Conservation (phyloP, 2,113 vertebrate species). For the Colossoma macropomum region DNA sequence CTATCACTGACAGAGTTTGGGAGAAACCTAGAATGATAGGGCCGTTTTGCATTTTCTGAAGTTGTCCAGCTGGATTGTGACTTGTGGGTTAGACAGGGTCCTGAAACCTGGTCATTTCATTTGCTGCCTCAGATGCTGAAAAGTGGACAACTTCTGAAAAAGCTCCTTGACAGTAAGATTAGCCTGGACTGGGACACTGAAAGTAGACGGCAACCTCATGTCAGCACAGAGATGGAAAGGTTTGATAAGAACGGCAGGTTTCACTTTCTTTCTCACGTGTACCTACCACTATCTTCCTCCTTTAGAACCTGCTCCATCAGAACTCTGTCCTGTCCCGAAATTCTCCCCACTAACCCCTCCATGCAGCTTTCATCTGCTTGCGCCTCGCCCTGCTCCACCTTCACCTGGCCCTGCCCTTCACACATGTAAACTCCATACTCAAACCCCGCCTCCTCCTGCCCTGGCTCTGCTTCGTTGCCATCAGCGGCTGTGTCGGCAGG, state of each 20-base stretch:
- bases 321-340: slow-evolving; percentile 6
- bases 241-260: not conserved
- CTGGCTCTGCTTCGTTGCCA: not conserved
- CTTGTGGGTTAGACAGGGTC: not conserved
- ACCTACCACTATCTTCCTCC: slow-evolving; percentile 33
- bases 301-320: slow-evolving; percentile 38
- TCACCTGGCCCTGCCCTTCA: slow-evolving; percentile 38
- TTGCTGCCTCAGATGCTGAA: not conserved
- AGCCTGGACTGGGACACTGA: not conserved
- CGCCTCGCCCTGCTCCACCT: slow-evolving; percentile 33
- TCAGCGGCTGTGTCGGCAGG: slow-evolving; percentile 56
- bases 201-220: not conserved
- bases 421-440: slow-evolving; percentile 23
- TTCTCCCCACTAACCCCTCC: slow-evolving; percentile 16
- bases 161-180: not conserved
- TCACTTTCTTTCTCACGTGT: slow-evolving; percentile 14
- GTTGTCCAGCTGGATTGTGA: not conserved
- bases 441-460: slow-evolving; percentile 46
- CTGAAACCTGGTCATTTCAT: not conserved
- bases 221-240: not conserved
- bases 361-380: not conserved
- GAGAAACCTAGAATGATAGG: not conserved
- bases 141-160: not conserved
- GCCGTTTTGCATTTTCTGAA: not conserved
- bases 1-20: not conserved